Conservation (phyloP, 2,888 invertebrate genomes). For the Scaptomyza polygonia region DNA sequence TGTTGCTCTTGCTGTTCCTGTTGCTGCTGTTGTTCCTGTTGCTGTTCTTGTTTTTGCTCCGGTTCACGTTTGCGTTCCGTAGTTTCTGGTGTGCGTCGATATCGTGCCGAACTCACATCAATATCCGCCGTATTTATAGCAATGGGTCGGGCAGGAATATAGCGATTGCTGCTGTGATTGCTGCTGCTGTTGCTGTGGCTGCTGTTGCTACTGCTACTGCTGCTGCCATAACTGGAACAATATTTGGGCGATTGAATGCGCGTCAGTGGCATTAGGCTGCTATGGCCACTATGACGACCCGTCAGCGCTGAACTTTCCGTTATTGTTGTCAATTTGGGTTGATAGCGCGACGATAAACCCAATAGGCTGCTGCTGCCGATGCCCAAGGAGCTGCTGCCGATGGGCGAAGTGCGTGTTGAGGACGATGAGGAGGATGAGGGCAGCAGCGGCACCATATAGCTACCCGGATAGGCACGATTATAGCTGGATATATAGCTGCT, state of each 20-base stretch:
- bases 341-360: constrained; percentile 86
- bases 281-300: constrained; percentile 65
- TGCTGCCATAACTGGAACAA: constrained; percentile 80
- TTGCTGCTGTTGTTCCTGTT: constrained; percentile 67
- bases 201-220: constrained; percentile 73
- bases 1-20: constrained; percentile 79
- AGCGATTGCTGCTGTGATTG: constrained; percentile 82
- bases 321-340: constrained; percentile 91
- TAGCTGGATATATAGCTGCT: constrained; percentile 86
- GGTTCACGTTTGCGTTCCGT: constrained; percentile 28
- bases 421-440: not conserved
- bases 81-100: constrained; percentile 72
- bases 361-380: constrained; percentile 38
- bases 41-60: constrained; percentile 1
- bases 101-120: constrained; percentile 90
- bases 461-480: constrained; percentile 84
- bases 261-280: constrained; percentile 83
- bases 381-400: constrained; percentile 16
- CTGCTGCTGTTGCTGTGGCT: constrained; percentile 67
- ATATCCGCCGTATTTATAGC: constrained; percentile 94
- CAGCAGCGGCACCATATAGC: constrained; percentile 80
- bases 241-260: constrained; percentile 86
- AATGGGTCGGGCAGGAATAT: constrained; percentile 87
- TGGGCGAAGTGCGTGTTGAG: not conserved
- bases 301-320: constrained; percentile 85